Evolutionary conservation across 2,113 vertebrate genomes (phyloP).

Genomic region (Mungos mungo): DNA sequence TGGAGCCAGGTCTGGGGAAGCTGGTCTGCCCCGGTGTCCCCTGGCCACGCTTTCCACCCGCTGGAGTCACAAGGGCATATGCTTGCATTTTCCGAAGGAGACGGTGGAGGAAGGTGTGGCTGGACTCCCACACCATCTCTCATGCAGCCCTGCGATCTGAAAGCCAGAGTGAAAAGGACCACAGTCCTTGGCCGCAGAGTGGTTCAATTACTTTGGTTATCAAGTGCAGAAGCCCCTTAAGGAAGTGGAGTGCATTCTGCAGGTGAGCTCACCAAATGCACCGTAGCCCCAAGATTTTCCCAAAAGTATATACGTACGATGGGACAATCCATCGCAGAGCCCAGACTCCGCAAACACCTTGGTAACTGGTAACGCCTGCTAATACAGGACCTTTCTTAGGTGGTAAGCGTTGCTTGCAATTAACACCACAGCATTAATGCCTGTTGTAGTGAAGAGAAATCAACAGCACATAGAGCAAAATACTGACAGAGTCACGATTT

Average conservation of each 20-base stretch:
- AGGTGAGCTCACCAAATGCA: neutral
- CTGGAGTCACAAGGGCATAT: neutral
- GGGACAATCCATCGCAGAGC: neutral
- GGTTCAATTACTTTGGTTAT: neutral
- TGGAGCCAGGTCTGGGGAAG: neutral
- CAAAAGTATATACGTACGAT: too few relatives aligned
- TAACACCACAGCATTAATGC: neutral
- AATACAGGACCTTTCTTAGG: accelerated
- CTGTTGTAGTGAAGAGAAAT: neutral
- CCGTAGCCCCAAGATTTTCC: neutral
- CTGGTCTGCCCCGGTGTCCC: accelerated
- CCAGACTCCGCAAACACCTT: neutral
- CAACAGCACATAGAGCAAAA: neutral
- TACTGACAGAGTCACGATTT: neutral
- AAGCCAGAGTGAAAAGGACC: neutral
- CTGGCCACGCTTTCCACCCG: neutral
- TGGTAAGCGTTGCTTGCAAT: too few relatives aligned
- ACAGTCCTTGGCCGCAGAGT: neutral
- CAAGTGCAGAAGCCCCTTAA: neutral
- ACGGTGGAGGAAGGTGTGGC: neutral
- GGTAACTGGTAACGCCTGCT: neutral
- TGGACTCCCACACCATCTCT: neutral
- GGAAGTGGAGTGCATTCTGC: neutral
- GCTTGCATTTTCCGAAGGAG: neutral
- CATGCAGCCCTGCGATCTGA: neutral